Evolutionary conservation across 2,888 invertebrate species (phyloP), one percentile per base, ranked within the genome.

Genomic region (Calameuta filiformis): DNA sequence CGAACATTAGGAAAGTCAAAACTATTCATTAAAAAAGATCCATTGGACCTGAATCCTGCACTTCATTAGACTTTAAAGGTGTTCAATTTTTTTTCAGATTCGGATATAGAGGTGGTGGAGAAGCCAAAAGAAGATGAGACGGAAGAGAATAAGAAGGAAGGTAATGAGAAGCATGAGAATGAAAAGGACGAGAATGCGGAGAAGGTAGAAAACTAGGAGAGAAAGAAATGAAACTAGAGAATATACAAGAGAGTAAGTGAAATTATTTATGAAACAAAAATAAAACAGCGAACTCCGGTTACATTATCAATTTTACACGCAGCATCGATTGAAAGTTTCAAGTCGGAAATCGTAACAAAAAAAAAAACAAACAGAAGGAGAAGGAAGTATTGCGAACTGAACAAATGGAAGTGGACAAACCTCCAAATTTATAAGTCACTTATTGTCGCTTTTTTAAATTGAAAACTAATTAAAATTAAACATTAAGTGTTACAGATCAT

Each of bases 101-200:
- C 90, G 23, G 91, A 91, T 79, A 90, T 91, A 73, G 91, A 91
- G 81, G 89, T 91, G 9, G 89, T 91, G 30, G 90, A 91, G 81
- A 89, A 87, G 80, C 88, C 89, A 31, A 80, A 79, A 11, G 87
- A 87, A 79, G 35, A 35, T 15, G 33, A 68, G 30, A 69, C 73
- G 33, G 79, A 81, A n/a, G 79, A 69, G 75, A 80, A 78, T 34
- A n/a, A n/a, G 6, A 69, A 69, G 37, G 12, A 37, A 12, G 37
- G 12, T 12, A 68, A 30, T 30, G 33, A 68, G 15, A 68, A 75
- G 35, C 79, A 82, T 23, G 79, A 68, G 75, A 80, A 71, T 37
- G 76, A 56, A n/a, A 69, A 40, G 15, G 30, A 73, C 30, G 68
- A 76, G 73, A 77, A 31, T 34, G 68, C 69, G 69, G 68, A 77